Evolutionary conservation across 2,888 invertebrate species (phyloP).

Genomic region (Synanthedon tipuliformis): DNA sequence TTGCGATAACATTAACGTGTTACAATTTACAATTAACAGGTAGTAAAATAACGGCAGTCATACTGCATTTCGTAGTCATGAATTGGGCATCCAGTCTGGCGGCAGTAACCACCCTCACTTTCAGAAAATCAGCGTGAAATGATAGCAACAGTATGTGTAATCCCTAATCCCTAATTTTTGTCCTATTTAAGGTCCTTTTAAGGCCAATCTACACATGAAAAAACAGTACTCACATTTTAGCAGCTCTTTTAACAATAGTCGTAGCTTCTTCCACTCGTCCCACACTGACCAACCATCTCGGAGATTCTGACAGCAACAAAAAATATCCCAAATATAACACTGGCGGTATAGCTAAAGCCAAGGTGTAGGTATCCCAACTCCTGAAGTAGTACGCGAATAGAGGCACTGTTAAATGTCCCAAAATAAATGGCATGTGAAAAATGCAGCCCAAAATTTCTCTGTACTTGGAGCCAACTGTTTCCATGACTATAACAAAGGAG

Average conservation of each 20-base stretch:
- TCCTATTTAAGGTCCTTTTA: no score
- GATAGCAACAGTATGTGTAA: no score
- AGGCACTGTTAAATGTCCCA: conserved; percentile 75
- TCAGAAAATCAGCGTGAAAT: no score
- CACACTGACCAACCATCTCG: conserved; percentile 82
- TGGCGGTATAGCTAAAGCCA: conserved; percentile 73
- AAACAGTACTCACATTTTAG: conserved; percentile 47
- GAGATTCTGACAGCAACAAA: conserved; percentile 82
- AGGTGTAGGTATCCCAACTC: conserved; percentile 73
- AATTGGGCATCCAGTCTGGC: no score
- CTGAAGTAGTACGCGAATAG: conserved; percentile 74
- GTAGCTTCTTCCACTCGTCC: conserved; percentile 75
- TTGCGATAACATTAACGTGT: no score
- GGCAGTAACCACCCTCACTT: no score
- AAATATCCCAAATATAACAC: conserved; percentile 74
- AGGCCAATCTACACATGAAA: background rate
- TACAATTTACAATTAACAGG: no score
- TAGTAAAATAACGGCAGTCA: no score
- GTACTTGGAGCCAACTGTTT: conserved; percentile 68
- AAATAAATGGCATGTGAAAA: conserved; percentile 76
- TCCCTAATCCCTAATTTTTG: no score
- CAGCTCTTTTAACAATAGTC: conserved; percentile 75
- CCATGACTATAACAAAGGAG: conserved; percentile 77
- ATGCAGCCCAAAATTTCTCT: conserved; percentile 70
- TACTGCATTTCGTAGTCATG: no score